These are phyloP conservation scores for Diplodus puntazzo DNA, from an alignment of 2,797 vertebrate species.

Conservation along the genomic window DNA sequence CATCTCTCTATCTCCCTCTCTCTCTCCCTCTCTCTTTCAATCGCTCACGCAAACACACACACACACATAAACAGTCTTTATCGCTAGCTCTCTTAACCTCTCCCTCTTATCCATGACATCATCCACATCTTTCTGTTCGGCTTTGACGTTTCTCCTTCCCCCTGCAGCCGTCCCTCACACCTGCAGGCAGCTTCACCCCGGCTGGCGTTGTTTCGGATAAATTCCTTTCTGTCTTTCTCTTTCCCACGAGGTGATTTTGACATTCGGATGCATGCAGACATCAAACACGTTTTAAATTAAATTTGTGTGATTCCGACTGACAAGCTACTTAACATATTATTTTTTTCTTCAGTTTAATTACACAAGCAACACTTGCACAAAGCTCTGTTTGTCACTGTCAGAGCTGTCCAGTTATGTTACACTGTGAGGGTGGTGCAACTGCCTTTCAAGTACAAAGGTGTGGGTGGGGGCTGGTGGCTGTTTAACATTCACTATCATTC, in stretches of 20 bases:
- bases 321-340: background rate
- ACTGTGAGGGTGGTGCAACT: too few species aligned
- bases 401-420: background rate
- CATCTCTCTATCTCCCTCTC: background rate
- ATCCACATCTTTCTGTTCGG: background rate
- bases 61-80: background rate
- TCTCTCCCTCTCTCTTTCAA: background rate
- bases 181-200: background rate
- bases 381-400: background rate
- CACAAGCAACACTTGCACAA: background rate
- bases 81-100: background rate
- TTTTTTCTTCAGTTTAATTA: background rate
- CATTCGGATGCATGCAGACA: background rate
- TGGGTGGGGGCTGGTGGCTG: background rate
- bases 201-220: background rate
- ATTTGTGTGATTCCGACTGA: background rate
- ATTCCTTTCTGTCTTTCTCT: background rate
- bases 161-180: slow-evolving; percentile 4
- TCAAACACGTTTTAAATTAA: background rate
- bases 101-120: background rate
- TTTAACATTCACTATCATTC: background rate
- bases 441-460: background rate
- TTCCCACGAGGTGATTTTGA: background rate
- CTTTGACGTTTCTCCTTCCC: background rate
- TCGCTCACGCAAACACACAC: background rate